Evolutionary conservation across 1,140 invertebrate genomes (phyloP), one percentile per base, ranked within the genome.

Genomic region (Carcinoscorpius rotundicauda): DNA sequence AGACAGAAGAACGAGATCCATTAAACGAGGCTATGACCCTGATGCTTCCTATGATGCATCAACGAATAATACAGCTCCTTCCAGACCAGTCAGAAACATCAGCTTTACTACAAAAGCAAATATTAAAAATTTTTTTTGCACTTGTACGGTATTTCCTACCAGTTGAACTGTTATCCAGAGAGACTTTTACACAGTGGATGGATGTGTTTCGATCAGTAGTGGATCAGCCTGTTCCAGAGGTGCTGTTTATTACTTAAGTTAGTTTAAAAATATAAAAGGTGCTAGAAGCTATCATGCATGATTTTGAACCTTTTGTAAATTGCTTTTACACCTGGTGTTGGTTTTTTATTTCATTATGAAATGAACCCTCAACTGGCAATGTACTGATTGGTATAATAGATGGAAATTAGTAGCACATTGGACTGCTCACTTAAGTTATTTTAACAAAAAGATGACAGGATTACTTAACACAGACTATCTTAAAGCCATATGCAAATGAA

Each of bases 131-230:
- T 71, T 98, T 93, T 77, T 97, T 89, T 80, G 89, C 93, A 11
- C 81, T 98, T 11, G 89, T 91, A 62, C 93, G 96, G 81, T 97
- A 93, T 76, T 85, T 86, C 71, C 80, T 98, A 58, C 92, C 93
- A 10, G 77, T 95, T 70, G 88, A 94, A 71, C 79, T 98, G 55
- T 86, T 99, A 56, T 87, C 86, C 53, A 86, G 86, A 74, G 91
- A 97, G 71, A 81, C 86, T 11, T 97, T 98, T 73, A 86, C 89
- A 4, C 88, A 94, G 75, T 99, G 97, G 97, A 96, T 99, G 91
- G 91, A 97, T 76, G 82, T 97, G 5, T 82, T 93, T 61, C 81
- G 89, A 49, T 82, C 86, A 74, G 85, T 85, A 58, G 84, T 89
- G 56, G 91, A 93, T 72, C 81, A 87, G 61, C 85, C 87, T 49